Base-by-base conservation (phyloP, 2,113 vertebrate genomes). In the Narcine bancroftii region DNA sequence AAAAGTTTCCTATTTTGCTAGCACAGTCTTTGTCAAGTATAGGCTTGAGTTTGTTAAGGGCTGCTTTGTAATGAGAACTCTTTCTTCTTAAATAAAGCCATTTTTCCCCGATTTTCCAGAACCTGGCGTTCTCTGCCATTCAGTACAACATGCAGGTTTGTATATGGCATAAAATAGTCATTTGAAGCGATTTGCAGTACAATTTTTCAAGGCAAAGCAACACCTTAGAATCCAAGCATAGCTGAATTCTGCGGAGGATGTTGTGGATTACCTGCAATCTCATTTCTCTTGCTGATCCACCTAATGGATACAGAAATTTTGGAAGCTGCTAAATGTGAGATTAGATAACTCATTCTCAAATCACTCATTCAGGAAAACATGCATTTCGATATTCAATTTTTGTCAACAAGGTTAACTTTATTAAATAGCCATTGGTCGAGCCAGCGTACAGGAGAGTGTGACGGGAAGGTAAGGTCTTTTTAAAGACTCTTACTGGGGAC, bases 131-230 rank as follows among this genome's bases (percentile, higher is more conserved):
- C 65, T 24, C 36, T 65, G n/a, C 9, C 6, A 65, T 42, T 65
- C 65, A 65, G 19, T 24, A 21, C 85, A 89, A 66, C 26, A 36
- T 26, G 17, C 19, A 39, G 63, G 36, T 89, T 66, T 87, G 83
- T 87, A 53, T 87, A 60, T 87, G 56, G n/a, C 63, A 87, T 87
- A 79, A 77, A 77, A 24, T 77, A 45, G 42, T 47, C 13, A 60
- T 1, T 39, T 87, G 47, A 85, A 60, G 9, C 50, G 63, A 87
- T 60, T 56, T 19, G 50, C 21, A 87, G 63, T 53, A 87, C 36
- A 60, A 36, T 60, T 87, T 33, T 33, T 87, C 13, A 11, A 19
- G 33, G 36, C 2, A 53, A 33, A 87, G 21, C 2, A 1, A 24
- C 2, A 9, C 3, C 60, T 65, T 89, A 56, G 1, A 89, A 50